Evolutionary conservation across 2,888 invertebrate species (phyloP), one percentile per base, ranked within the genome.

Genomic region (Trimorus sp.): DNA sequence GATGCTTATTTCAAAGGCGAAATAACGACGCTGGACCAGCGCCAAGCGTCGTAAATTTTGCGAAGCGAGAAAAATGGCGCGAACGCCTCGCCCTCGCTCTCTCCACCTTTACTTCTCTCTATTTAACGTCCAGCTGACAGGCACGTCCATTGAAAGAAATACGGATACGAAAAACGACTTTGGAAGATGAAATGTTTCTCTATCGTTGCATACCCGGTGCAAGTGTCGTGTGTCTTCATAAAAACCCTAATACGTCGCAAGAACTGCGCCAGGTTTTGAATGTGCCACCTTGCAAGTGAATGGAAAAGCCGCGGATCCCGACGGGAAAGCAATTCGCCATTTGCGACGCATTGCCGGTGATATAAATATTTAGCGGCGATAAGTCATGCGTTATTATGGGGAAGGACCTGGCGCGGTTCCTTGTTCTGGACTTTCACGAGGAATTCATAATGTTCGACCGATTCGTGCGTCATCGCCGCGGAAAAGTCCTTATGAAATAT

Each of bases 11-110:
- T 83, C 78, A 87, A 88, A 89, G 87, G 86, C 87, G 88, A 87
- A 90, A 89, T 90, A 90, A 90, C 89, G 90, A 89, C 88, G 88
- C 90, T 90, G 90, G 90, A 90, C 87, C 87, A 84, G 86, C 87
- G 89, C 90, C 90, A 90, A 86, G 84, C 87, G 86, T 86, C 90
- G 89, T 91, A 90, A 90, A 90, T 91, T 90, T 89, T 85, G 81
- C 85, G 86, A 84, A 88, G 88, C 90, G 89, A 89, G 90, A 91
- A 89, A 91, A 90, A 91, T 90, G 88, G 88, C 88, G 88, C 87
- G 88, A 89, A 90, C 88, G 88, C 87, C 86, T 88, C 86, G 85
- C 84, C 84, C 83, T 86, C 82, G 59, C 84, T 80, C 77, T 26
- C 26, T 75, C 71, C 79, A 82, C 59, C 73, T 84, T 80, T 77